Percentiles rank a stretch among this genome's conserved stretches.
phyloP scores from a whole-genome alignment of 2,797 vertebrate species.

The Mastacembelus armatus region DNA sequence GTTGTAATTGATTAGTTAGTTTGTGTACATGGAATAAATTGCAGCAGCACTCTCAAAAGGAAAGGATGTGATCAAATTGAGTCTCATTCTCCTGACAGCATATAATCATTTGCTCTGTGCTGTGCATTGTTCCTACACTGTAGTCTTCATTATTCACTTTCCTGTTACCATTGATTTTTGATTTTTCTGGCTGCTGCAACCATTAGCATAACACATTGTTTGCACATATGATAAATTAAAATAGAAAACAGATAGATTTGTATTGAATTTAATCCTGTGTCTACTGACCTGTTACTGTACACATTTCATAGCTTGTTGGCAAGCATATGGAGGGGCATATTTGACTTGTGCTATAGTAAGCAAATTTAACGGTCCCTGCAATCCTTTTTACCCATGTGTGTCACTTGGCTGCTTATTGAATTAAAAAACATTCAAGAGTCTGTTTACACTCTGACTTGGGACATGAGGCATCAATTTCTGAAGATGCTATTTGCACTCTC shows the following conservation, averaged over 20 bases:
- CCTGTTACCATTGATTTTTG: constrained; percentile 18
- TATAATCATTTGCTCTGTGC: constrained; percentile 57
- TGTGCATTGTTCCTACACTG: constrained; percentile 47
- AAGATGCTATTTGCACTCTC: constrained; percentile 42
- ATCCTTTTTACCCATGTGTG: constrained; percentile 15
- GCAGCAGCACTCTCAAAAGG: constrained; percentile 42
- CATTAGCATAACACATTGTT: not conserved
- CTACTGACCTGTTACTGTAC: constrained; percentile 15
- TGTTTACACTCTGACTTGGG: constrained; percentile 30
- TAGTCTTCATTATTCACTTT: constrained; percentile 46
- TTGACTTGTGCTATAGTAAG: constrained; percentile 38
- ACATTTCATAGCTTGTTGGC: constrained; percentile 23
- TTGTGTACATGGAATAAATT: constrained; percentile 72
- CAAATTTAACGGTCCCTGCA: constrained; percentile 32
- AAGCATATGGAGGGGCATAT: constrained; percentile 31
- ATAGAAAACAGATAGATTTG: constrained; percentile 6
- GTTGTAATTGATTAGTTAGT: constrained; percentile 78
- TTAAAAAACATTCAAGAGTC: constrained; percentile 36
- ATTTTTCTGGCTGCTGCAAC: not conserved
- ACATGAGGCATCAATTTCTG: constrained; percentile 33
- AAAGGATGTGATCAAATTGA: constrained; percentile 68
- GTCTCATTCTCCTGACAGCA: constrained; percentile 57
- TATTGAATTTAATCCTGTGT: constrained; percentile 1
- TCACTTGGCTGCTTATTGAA: constrained; percentile 42
- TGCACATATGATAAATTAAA: constrained; percentile 1